These are phyloP conservation scores for Menidia beryllina DNA, from an alignment of 2,113 vertebrate genomes.

Conservation along the genomic window DNA sequence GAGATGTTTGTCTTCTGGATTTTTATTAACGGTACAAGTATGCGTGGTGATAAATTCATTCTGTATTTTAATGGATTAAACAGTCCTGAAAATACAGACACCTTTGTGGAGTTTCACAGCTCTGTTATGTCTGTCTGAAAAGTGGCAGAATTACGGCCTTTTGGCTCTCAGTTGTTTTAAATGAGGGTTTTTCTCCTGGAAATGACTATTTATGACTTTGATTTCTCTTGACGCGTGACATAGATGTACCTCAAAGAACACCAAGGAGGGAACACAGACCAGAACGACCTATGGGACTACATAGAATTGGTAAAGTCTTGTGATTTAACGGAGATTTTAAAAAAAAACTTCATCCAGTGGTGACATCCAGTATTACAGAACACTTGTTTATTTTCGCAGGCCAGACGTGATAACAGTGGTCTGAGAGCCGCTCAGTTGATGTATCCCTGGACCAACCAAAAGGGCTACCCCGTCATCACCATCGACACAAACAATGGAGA, in stretches of 20 bases:
- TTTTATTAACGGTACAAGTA: not conserved
- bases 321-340: no score
- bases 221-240: slow-evolving; percentile 18
- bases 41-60: no score
- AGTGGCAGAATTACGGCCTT: not conserved
- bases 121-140: not conserved
- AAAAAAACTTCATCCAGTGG: not conserved
- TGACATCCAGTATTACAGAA: no score
- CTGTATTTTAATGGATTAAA: no score
- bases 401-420: not conserved
- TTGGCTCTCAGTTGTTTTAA: not conserved
- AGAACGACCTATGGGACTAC: slow-evolving; percentile 72
- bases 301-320: slow-evolving; percentile 67
- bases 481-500: slow-evolving; percentile 80
- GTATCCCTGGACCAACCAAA: slow-evolving; percentile 88
- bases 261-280: slow-evolving; percentile 42
- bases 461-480: slow-evolving; percentile 89
- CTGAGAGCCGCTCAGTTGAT: slow-evolving; percentile 72
- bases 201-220: not conserved
- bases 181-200: not conserved
- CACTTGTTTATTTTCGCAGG: slow-evolving; percentile 46
- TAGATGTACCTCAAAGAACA: slow-evolving; percentile 72
- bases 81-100: not conserved
- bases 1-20: not conserved
- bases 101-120: not conserved